Conservation (phyloP, 1,140 invertebrate species). For the Uloborus diversus region DNA sequence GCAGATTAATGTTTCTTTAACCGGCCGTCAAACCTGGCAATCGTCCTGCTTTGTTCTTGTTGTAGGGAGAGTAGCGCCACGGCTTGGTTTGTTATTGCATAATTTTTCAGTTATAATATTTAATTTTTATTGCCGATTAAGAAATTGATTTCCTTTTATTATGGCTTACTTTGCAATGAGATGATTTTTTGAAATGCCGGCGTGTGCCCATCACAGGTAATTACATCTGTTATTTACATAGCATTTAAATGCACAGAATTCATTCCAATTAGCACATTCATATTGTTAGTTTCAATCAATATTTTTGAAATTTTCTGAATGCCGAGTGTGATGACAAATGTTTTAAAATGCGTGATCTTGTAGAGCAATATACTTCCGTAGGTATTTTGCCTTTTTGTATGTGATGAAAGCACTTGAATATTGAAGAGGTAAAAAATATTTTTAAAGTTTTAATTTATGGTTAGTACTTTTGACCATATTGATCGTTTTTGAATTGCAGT, state of each 20-base stretch:
- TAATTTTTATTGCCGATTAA: slow-evolving; percentile 15
- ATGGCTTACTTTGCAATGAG: not conserved
- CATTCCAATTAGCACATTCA: slow-evolving; percentile 50
- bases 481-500: slow-evolving; percentile 23
- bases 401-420: too few species aligned
- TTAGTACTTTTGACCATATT: slow-evolving; percentile 29
- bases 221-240: slow-evolving; percentile 35
- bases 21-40: slow-evolving; percentile 36
- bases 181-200: not conserved
- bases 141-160: not conserved
- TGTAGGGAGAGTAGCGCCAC: slow-evolving; percentile 35
- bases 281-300: slow-evolving; percentile 54
- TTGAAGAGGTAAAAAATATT: not conserved
- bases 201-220: slow-evolving; percentile 23
- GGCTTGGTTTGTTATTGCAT: slow-evolving; percentile 23
- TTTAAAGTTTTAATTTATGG: slow-evolving; percentile 10
- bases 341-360: not conserved
- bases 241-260: slow-evolving; percentile 47
- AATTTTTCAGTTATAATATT: slow-evolving; percentile 31
- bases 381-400: too few species aligned
- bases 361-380: too few species aligned
- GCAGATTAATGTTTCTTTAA: not conserved
- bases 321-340: not conserved
- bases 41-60: slow-evolving; percentile 45
- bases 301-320: slow-evolving; percentile 36